These are phyloP conservation scores for Solenopsis invicta DNA, from an alignment of 1,140 invertebrate genomes.

Conservation along the genomic window DNA sequence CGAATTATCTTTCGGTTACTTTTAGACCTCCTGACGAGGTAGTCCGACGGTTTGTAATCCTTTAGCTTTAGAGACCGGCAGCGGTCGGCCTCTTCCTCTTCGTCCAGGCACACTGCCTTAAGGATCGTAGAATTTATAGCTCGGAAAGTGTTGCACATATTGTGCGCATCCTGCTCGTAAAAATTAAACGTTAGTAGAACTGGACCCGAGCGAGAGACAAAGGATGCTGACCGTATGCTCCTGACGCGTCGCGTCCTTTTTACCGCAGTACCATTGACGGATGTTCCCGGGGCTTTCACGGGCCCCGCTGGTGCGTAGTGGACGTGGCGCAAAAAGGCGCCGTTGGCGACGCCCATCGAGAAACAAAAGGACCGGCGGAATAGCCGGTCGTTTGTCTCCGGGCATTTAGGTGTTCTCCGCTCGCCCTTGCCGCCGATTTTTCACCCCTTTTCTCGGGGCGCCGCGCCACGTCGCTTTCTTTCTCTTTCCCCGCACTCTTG, in stretches of 20 bases:
- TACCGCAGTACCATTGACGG: conserved; percentile 69
- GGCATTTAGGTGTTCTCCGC: conserved; percentile 32
- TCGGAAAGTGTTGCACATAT: neutral
- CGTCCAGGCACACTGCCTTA: neutral
- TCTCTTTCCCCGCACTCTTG: conserved; percentile 26
- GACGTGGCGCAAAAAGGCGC: conserved; percentile 75
- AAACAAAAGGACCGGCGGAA: conserved; percentile 76
- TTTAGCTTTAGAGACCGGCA: neutral
- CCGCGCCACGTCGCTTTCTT: conserved; percentile 16
- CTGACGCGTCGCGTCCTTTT: conserved; percentile 17
- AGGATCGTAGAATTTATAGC: conserved; percentile 53
- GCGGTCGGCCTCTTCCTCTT: neutral
- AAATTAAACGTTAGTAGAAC: conserved; percentile 6
- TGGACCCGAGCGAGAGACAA: conserved; percentile 48
- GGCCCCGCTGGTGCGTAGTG: conserved; percentile 57
- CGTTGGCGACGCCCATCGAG: conserved; percentile 75
- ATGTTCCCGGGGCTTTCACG: conserved; percentile 67
- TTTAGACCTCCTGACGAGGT: too few species aligned
- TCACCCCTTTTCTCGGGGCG: conserved; percentile 67
- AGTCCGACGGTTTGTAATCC: neutral
- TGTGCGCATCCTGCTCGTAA: conserved; percentile 9
- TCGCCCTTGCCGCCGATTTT: conserved; percentile 61
- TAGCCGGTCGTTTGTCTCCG: conserved; percentile 75
- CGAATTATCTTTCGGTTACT: neutral
- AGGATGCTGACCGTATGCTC: conserved; percentile 62